Percentiles rank a stretch among this genome's conserved stretches.
Conservation (phyloP, 2,113 vertebrate genomes). For the Onychostoma macrolepis region DNA sequence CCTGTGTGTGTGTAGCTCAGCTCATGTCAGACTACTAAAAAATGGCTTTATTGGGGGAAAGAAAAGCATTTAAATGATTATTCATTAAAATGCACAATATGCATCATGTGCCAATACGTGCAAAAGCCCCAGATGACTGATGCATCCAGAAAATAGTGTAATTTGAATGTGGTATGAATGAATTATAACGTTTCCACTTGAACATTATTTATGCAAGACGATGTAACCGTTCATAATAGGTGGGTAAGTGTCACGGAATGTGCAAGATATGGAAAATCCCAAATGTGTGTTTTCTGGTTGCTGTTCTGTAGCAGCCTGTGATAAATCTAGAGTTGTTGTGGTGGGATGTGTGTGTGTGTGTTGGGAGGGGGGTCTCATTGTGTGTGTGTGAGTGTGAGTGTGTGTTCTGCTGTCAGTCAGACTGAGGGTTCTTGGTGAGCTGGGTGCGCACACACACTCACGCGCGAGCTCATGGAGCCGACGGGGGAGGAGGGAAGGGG, state of each 20-base stretch:
- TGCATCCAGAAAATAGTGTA: constrained; percentile 1
- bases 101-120: not conserved
- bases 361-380: constrained; percentile 47
- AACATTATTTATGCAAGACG: constrained; percentile 32
- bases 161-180: constrained; percentile 38
- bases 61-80: constrained; percentile 24
- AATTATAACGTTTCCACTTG: constrained; percentile 39
- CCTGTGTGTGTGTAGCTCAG: constrained; percentile 1
- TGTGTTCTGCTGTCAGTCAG: constrained; percentile 79
- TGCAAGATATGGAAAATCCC: constrained; percentile 48
- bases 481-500: constrained; percentile 29
- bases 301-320: constrained; percentile 74
- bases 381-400: constrained; percentile 25
- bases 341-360: constrained; percentile 45
- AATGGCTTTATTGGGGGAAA: constrained; percentile 9
- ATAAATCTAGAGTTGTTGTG: constrained; percentile 70
- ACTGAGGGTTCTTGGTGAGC: constrained; percentile 83
- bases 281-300: constrained; percentile 43
- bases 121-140: not conserved
- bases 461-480: constrained; percentile 8
- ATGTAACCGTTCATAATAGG: constrained; percentile 19
- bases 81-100: not conserved
- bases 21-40: not conserved
- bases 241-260: constrained; percentile 40
- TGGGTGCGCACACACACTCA: constrained; percentile 59